These are phyloP conservation scores for Mellilla xanthometata DNA, from an alignment of 2,888 invertebrate species.

Conservation along the genomic window DNA sequence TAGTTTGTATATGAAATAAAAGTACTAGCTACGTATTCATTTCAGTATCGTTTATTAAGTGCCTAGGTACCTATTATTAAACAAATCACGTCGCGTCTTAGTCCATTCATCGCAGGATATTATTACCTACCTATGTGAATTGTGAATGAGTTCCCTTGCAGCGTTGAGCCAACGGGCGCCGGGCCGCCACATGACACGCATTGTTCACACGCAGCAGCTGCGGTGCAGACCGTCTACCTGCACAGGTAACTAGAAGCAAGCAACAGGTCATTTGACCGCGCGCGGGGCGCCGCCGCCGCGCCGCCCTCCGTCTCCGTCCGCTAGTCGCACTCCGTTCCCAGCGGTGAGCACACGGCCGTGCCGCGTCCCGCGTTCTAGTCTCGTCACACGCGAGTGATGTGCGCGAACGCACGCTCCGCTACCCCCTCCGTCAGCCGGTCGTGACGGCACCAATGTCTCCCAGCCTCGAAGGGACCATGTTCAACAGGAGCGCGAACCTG, in stretches of 20 bases:
- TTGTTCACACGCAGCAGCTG: constrained; percentile 72
- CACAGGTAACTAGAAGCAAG: constrained; percentile 77
- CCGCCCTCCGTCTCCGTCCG: constrained; percentile 22
- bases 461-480: constrained; percentile 78
- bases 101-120: constrained; percentile 63
- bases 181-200: constrained; percentile 58
- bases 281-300: constrained; percentile 57
- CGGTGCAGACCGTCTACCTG: constrained; percentile 68
- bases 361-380: constrained; percentile 37
- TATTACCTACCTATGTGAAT: no score
- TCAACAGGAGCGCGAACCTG: constrained; percentile 75
- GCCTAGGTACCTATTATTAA: constrained; percentile 38
- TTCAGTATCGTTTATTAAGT: no score
- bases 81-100: constrained; percentile 61
- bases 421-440: constrained; percentile 47
- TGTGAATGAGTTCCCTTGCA: constrained; percentile 59
- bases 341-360: constrained; percentile 40
- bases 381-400: constrained; percentile 65
- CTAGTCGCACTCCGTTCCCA: constrained; percentile 58
- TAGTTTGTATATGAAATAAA: no score
- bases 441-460: constrained; percentile 80
- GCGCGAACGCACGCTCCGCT: constrained; percentile 67
- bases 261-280: constrained; percentile 78
- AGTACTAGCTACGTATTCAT: no score
- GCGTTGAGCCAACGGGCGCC: neutral